A percentile compares a stretch with the other conserved stretches of the same genome.
phyloP scores from a whole-genome alignment of 2,113 vertebrate genomes.

The Anser cygnoides region DNA sequence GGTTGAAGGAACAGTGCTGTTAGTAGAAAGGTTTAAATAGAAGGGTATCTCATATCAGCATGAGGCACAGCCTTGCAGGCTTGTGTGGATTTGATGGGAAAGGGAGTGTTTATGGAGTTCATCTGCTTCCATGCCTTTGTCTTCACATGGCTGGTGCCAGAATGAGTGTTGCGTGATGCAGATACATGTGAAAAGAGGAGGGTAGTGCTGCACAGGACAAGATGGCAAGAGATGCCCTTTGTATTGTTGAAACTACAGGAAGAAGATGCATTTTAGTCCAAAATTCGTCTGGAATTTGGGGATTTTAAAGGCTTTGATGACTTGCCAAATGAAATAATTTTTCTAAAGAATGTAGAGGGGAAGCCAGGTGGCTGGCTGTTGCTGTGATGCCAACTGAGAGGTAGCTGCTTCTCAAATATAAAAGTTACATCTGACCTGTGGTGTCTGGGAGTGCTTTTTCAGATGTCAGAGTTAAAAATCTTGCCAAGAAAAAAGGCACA shows the following conservation, averaged over 20 bases:
- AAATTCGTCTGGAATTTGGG: not conserved
- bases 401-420: not conserved
- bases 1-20: not conserved
- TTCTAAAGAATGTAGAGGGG: not conserved
- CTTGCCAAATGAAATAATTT: not conserved
- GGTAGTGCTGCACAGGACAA: not conserved
- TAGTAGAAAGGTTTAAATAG: not conserved
- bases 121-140: not conserved
- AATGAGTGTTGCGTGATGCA: not conserved
- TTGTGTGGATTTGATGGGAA: not conserved
- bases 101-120: not conserved
- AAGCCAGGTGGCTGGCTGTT: not conserved
- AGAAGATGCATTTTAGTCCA: not conserved
- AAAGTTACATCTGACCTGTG: not conserved
- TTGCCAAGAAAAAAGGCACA: not conserved
- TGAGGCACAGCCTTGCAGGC: not conserved
- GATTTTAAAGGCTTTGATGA: not conserved
- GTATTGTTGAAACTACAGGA: not conserved
- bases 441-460: not conserved
- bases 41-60: not conserved
- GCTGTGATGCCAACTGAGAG: not conserved
- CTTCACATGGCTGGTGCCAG: not conserved
- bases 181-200: not conserved
- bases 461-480: not conserved
- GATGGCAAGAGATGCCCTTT: not conserved